Conservation (phyloP, 1,140 invertebrate species). For the Hylaeus volcanicus region DNA sequence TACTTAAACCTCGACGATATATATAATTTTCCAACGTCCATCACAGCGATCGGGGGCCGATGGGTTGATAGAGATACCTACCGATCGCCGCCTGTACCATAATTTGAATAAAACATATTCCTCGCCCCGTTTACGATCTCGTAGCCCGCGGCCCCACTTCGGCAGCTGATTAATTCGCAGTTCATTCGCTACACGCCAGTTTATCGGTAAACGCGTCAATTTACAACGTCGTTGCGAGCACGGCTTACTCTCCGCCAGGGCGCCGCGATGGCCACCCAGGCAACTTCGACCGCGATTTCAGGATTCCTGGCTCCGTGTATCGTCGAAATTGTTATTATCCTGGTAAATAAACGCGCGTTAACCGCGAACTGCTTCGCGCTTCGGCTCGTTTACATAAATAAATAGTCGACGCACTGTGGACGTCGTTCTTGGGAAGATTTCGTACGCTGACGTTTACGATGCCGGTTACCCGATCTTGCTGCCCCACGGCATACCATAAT, state of each 20-base stretch:
- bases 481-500: too few species aligned
- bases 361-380: not conserved
- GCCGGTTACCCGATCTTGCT: not conserved
- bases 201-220: slow-evolving; percentile 47
- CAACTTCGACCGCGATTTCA: not conserved
- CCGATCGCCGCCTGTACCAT: not conserved
- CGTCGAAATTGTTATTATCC: slow-evolving; percentile 35
- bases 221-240: slow-evolving; percentile 33
- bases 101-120: slow-evolving; percentile 40
- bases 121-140: slow-evolving; percentile 10
- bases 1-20: slow-evolving; percentile 14
- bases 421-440: not conserved
- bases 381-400: slow-evolving; percentile 40
- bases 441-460: not conserved
- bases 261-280: slow-evolving; percentile 42
- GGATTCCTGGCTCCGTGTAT: slow-evolving; percentile 6
- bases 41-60: slow-evolving; percentile 14
- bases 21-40: slow-evolving; percentile 14
- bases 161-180: slow-evolving; percentile 38
- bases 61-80: slow-evolving; percentile 16
- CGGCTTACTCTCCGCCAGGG: not conserved
- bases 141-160: slow-evolving; percentile 32
- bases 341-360: slow-evolving; percentile 31
- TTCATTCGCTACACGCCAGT: slow-evolving; percentile 33
- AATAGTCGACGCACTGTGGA: not conserved